Conservation (phyloP, 2,113 vertebrate genomes). For the Pyrgilauda ruficollis region DNA sequence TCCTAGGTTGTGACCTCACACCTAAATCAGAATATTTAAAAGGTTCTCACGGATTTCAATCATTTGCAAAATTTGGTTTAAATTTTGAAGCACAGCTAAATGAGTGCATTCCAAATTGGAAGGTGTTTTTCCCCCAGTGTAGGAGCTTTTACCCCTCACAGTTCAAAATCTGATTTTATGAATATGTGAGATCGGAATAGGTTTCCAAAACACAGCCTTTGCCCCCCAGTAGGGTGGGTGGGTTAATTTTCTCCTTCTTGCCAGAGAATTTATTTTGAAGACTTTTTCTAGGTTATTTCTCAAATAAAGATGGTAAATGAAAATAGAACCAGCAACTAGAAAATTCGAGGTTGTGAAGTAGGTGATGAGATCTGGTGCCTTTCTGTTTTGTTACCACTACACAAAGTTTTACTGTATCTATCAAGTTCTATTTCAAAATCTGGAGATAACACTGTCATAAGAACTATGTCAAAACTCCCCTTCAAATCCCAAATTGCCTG, state of each 20-base stretch:
- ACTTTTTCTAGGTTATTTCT: not conserved
- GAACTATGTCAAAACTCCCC: not conserved
- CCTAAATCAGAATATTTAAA: not conserved
- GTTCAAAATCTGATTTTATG: not conserved
- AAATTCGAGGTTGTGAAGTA: not conserved
- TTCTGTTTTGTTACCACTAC: not conserved
- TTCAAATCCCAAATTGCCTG: constrained; percentile 6
- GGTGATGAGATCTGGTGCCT: not conserved
- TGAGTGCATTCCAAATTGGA: not conserved
- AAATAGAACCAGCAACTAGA: not conserved
- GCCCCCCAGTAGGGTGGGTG: too few relatives aligned
- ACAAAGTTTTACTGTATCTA: not conserved
- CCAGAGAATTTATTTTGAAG: not conserved
- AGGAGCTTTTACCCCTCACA: not conserved
- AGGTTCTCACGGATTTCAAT: not conserved
- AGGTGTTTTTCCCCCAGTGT: not conserved
- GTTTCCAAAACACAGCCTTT: not conserved
- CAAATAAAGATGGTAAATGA: not conserved
- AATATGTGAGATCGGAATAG: not conserved
- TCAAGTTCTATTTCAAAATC: not conserved
- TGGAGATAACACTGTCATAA: not conserved
- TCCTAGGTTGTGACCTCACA: not conserved
- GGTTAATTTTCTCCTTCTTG: not conserved
- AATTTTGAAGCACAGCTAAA: not conserved
- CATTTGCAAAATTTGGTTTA: not conserved